Conservation (phyloP, 2,888 invertebrate species). For the Polydrusus cervinus region DNA sequence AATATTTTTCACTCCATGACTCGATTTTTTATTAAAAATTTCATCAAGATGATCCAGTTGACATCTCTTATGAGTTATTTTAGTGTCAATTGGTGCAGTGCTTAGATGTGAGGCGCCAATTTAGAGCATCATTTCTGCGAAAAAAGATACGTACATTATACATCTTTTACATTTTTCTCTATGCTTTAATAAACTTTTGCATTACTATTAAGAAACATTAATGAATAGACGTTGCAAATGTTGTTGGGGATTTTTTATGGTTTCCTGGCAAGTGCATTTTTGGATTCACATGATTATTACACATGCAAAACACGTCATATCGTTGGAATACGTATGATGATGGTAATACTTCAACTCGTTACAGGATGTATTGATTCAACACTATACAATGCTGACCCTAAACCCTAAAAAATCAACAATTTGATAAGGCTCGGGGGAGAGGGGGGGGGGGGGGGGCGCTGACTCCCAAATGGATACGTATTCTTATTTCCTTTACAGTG, state of each 20-base stretch:
- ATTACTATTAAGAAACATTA: neutral
- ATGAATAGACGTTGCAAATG: neutral
- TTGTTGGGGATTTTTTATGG: neutral
- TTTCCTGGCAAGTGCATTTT: neutral
- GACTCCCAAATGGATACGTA: no score
- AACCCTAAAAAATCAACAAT: no score
- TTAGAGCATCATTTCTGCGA: conserved; percentile 22
- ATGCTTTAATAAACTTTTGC: conserved; percentile 1
- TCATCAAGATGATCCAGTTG: neutral
- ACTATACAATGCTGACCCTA: no score
- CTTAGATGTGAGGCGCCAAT: conserved; percentile 19
- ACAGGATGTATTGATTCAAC: no score
- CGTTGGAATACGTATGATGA: no score
- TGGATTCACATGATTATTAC: no score
- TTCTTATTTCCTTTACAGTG: no score
- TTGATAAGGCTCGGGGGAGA: no score
- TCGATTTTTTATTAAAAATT: neutral
- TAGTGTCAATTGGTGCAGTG: conserved; percentile 24
- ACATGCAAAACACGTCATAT: no score
- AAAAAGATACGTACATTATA: no score
- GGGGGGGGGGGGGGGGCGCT: no score
- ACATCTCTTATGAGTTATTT: conserved; percentile 18
- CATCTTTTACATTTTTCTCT: neutral
- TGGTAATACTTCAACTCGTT: no score
- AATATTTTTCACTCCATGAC: neutral